Evolutionary conservation across 1,140 invertebrate species (phyloP).

Genomic region (Drosophila ambigua): DNA sequence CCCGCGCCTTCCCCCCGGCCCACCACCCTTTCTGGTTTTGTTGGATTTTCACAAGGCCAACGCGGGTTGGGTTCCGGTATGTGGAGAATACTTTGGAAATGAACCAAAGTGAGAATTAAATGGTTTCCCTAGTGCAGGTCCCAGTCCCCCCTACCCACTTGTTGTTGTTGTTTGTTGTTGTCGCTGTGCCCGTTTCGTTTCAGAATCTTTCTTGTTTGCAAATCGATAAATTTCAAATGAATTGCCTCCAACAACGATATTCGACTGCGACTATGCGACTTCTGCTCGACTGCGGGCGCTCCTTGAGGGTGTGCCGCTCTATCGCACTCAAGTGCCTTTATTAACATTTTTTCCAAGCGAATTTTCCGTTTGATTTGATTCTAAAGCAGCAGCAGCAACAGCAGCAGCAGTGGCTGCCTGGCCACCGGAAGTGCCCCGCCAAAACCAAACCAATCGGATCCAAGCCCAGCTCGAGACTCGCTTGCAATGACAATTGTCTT

Average conservation of each 20-base stretch:
- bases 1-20: not conserved
- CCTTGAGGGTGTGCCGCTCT: conserved; percentile 51
- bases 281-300: conserved; percentile 72
- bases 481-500: conserved; percentile 42
- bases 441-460: conserved; percentile 45
- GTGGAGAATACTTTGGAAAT: conserved; percentile 43
- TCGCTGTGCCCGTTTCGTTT: conserved; percentile 13
- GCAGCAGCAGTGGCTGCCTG: conserved; percentile 15
- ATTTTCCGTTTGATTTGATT: conserved; percentile 77
- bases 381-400: conserved; percentile 43
- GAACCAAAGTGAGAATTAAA: conserved; percentile 56
- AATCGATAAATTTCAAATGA: conserved; percentile 77
- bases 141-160: not conserved
- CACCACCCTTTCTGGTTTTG: conserved; percentile 21
- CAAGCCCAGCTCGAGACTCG: conserved; percentile 33
- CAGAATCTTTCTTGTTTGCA: conserved; percentile 55
- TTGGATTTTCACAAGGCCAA: conserved; percentile 47
- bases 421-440: conserved; percentile 67
- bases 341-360: conserved; percentile 52
- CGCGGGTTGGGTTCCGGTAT: conserved; percentile 21
- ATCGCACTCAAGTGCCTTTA: conserved; percentile 44
- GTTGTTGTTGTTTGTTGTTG: conserved; percentile 1
- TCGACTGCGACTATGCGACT: conserved; percentile 67
- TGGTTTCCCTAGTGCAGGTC: conserved; percentile 47
- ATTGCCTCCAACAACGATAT: conserved; percentile 61